Conservation (phyloP, 2,113 vertebrate genomes). For the Oreochromis spilurus region DNA sequence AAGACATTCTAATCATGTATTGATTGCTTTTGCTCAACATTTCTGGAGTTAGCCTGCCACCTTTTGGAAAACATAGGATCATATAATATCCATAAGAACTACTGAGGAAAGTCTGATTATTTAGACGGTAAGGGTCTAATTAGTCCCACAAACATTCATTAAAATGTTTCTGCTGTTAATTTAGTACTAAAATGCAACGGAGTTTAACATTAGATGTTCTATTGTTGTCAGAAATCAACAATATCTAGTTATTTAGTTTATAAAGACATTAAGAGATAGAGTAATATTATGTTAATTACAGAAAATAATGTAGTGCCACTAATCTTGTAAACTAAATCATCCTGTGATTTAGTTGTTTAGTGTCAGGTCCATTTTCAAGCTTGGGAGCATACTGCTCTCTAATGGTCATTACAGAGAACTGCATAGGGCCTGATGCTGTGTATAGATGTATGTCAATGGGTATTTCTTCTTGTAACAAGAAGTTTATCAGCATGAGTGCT, state of each 20-base stretch:
- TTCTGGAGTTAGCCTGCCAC: slow-evolving; percentile 34
- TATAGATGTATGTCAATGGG: background rate
- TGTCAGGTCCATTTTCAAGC: background rate
- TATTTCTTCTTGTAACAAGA: background rate
- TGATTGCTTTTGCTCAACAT: background rate
- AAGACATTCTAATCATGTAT: background rate
- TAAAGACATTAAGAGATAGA: background rate
- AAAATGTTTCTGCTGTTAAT: background rate
- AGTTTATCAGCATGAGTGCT: background rate
- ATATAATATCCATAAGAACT: background rate
- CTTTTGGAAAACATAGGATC: slow-evolving; percentile 10
- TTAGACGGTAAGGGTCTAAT: background rate
- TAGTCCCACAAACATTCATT: background rate
- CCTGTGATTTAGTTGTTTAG: background rate
- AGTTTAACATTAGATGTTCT: background rate
- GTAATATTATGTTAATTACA: background rate
- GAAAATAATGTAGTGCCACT: background rate
- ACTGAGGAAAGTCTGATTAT: background rate
- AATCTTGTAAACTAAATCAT: background rate
- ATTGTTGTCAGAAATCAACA: background rate
- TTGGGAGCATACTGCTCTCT: slow-evolving; percentile 10
- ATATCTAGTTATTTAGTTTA: background rate
- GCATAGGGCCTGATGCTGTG: fast-evolving
- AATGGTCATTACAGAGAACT: background rate
- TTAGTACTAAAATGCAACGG: background rate